Base-by-base conservation (phyloP, 2,888 invertebrate species). In the Hypomecis atomaria region DNA sequence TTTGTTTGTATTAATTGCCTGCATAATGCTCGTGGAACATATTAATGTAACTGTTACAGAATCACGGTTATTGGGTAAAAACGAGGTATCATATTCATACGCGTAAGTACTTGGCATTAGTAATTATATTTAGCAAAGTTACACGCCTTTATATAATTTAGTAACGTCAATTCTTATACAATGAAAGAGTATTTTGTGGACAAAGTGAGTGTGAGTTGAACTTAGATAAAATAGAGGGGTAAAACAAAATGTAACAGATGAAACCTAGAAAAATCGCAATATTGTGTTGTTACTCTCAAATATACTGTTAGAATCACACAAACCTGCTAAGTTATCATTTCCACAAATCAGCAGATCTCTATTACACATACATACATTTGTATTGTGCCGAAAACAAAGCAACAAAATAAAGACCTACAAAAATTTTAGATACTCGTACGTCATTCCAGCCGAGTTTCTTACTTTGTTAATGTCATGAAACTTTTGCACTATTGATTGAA, bases 1-100 rank as follows among this genome's bases (percentile, higher is more conserved):
- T 65, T 63, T 62, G 62, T 61, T 62, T 68, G 60, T 58, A 54
- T 67, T 63, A 62, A 65, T 66, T 68, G 55, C 55, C 23, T 44
- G 61, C 45, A 47, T 62, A 45, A 48, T 56, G 49, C 56, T 45
- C 9, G 42, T 33, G 53, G 55, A 11, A 45, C 45, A 37, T 44
- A 47, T 47, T 47, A 56, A 56, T n/a, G 38, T 10, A 43, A 53
- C 40, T 23, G 54, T 54, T 8, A 34, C 11, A 43, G 7, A 43
- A 38, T 38, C 10, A n/a, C 43, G 43, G n/a, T 40, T 9, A 7
- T 40, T 40, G 3, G 4, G 8, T 10, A 4, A 40, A 40, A 6
- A 10, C 40, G 7, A 6, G 7, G 40, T 40, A 40, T 40, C 6
- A 38, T 38, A 9, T 38, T 38, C 38, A n/a, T n/a, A n/a, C n/a